Base-by-base conservation (phyloP, 1,140 invertebrate species). In the Conus betulinus region DNA sequence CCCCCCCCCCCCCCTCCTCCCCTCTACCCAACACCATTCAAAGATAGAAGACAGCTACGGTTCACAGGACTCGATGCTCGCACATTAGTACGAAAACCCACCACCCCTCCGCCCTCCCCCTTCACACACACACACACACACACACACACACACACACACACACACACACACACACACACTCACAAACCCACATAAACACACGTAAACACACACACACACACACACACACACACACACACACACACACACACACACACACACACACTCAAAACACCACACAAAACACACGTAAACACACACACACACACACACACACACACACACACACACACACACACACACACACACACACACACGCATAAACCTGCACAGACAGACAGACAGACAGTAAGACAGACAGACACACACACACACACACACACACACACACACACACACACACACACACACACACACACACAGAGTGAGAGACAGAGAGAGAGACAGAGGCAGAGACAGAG, bases 71-170 rank as follows among this genome's bases (percentile, higher is more conserved):
- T n/a, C n/a, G n/a, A n/a, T n/a, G n/a, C n/a, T n/a, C n/a, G n/a
- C n/a, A n/a, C n/a, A n/a, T n/a, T n/a, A n/a, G n/a, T n/a, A n/a
- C n/a, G n/a, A n/a, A n/a, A n/a, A n/a, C n/a, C n/a, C n/a, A n/a
- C n/a, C n/a, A n/a, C n/a, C n/a, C n/a, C n/a, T n/a, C n/a, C n/a
- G n/a, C n/a, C n/a, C n/a, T n/a, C n/a, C n/a, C n/a, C n/a, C n/a
- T n/a, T n/a, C n/a, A 23, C 7, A 71, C 17, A 71, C 67, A 23
- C 67, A 71, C 67, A 20, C 67, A 23, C 17, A 71, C 8, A 71
- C 67, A 71, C 67, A 71, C 67, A 71, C 67, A 71, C 67, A 71
- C 67, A 71, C 67, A 71, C 67, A 71, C 67, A 71, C 67, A 71
- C 67, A 71, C 67, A 71, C 67, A 71, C 67, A 71, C 67, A 71